Base-by-base conservation (phyloP, 2,888 invertebrate genomes). In the Volucella bombylans region DNA sequence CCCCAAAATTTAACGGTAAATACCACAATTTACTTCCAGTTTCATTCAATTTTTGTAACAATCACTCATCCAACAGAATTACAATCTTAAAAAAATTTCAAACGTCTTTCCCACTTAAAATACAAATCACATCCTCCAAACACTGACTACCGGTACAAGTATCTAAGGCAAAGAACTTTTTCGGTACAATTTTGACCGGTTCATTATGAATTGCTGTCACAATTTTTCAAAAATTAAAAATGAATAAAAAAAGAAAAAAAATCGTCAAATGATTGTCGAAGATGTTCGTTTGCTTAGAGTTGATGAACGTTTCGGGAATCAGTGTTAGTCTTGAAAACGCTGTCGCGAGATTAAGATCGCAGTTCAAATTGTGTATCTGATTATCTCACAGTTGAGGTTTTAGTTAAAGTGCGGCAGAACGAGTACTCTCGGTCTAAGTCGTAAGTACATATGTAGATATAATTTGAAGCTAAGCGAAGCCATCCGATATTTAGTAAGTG, bases 131-230 rank as follows among this genome's bases (percentile, higher is more conserved):
- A 77, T 49, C 54, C 68, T 14, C 45, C 4, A 6, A 31, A 31
- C 31, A 31, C 31, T 6, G 31, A 31, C 6, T 31, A 31, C 31
- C 31, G 31, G 31, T 31, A 6, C 31, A 6, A 31, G 1, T 31
- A 31, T 31, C 50, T 18, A 62, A 62, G 68, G 57, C 50, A 62
- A 69, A 43, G 14, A 76, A 81, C 57, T 49, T 76, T 59, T 59
- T 45, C 52, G 50, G 52, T 49, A 54, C 43, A 55, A 64, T 54
- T 52, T 67, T 31, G 55, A 67, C 55, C 61, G 67, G 54, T 15
- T 82, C 57, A 77, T 82, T 72, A 62, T 43, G 2, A 68, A 72
- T 77, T 76, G 68, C 59, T 41, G 41, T 82, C 64, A 65, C 68
- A 69, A 65, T 69, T 45, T 67, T 23, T 47, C 39, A 57, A 41